Conservation (phyloP, 1,140 invertebrate species). For the Brachionus calyciflorus region DNA sequence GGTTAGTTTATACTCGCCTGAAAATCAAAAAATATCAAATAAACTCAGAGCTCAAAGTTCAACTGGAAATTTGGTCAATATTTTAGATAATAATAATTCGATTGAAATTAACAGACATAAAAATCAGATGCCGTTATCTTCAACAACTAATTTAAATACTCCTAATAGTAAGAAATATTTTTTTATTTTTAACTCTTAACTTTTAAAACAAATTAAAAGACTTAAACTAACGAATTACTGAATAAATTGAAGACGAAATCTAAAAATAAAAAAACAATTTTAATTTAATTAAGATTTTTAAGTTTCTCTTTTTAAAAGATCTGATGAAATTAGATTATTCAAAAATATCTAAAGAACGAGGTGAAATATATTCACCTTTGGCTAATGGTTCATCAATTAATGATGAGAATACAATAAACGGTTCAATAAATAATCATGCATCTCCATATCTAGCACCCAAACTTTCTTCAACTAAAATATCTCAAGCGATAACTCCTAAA, state of each 20-base stretch:
- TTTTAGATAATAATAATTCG: not conserved
- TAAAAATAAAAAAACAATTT: not conserved
- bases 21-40: not conserved
- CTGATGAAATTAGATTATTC: not conserved
- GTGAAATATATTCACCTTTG: constrained; percentile 8
- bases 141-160: not conserved
- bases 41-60: constrained; percentile 3
- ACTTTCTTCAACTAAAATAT: not conserved
- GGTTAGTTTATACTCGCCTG: constrained; percentile 13
- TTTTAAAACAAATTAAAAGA: too few relatives aligned
- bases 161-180: not conserved
- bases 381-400: not conserved
- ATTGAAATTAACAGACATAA: not conserved
- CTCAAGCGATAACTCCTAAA: not conserved
- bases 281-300: too few relatives aligned
- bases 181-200: too few relatives aligned
- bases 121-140: not conserved
- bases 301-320: too few relatives aligned
- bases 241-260: not conserved
- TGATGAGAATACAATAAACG: not conserved
- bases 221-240: not conserved
- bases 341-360: constrained; percentile 25
- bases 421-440: not conserved
- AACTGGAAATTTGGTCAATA: not conserved
- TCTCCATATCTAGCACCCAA: not conserved